These are phyloP conservation scores for Rousettus leschenaultii DNA, from an alignment of 2,113 vertebrate genomes.

Conservation along the genomic window DNA sequence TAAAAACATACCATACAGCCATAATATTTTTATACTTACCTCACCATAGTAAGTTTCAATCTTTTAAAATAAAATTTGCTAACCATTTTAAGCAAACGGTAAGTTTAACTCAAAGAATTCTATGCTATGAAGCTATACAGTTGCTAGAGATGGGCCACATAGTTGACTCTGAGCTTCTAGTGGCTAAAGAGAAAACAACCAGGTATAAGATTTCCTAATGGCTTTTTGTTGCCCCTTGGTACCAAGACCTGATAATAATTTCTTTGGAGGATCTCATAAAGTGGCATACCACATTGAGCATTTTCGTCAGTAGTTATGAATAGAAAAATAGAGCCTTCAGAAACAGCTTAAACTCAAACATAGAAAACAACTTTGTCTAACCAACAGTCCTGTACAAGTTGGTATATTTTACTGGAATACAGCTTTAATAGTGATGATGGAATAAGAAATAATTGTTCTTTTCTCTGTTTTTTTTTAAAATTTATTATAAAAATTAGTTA, in stretches of 20 bases:
- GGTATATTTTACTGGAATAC: neutral
- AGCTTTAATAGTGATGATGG: neutral
- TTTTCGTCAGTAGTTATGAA: neutral
- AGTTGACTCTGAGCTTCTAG: neutral
- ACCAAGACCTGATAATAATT: neutral
- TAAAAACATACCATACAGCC: neutral
- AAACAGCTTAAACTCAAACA: neutral
- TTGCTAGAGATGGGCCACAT: neutral
- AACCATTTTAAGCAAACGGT: neutral
- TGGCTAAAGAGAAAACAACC: neutral
- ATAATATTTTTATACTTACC: neutral
- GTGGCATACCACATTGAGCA: neutral
- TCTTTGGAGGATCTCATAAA: neutral
- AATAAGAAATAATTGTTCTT: constrained; percentile 16
- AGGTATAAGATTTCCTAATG: neutral
- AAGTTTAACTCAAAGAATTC: neutral
- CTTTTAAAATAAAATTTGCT: neutral
- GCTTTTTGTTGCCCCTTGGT: constrained; percentile 8
- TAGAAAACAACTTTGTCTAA: neutral
- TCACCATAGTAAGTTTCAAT: neutral
- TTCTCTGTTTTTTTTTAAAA: neutral
- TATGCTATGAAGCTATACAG: neutral
- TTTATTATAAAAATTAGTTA: constrained; percentile 32
- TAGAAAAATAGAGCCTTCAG: neutral
- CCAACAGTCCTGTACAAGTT: neutral